Evolutionary conservation across 2,888 invertebrate genomes (phyloP).

Genomic region (Drosophila basisetae): DNA sequence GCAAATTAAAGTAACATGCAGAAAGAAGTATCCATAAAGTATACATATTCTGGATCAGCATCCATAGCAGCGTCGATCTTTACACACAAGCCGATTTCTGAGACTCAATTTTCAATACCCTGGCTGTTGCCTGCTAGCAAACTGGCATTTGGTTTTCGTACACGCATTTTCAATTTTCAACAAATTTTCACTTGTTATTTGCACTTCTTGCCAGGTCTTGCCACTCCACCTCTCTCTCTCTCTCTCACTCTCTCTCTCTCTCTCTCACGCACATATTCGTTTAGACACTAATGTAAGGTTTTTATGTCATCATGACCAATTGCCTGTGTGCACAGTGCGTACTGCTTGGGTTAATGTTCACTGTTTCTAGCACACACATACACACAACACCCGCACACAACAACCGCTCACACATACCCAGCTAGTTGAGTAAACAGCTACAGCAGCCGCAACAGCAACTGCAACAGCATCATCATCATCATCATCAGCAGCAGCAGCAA

Average conservation of each 20-base stretch:
- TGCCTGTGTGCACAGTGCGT: conserved; percentile 1
- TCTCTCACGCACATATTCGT: background rate
- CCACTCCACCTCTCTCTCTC: background rate
- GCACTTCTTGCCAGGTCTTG: background rate
- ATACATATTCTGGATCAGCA: background rate
- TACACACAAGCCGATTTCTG: background rate
- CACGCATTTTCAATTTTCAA: background rate
- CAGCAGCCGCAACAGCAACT: conserved; percentile 35
- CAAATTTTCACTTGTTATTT: background rate
- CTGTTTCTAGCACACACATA: conserved; percentile 22
- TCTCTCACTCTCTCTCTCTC: background rate
- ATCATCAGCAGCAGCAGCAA: conserved; percentile 43
- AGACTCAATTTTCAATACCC: background rate
- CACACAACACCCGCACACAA: conserved; percentile 8
- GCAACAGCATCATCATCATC: conserved; percentile 23
- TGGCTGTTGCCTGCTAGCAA: background rate
- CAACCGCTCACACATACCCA: conserved; percentile 11
- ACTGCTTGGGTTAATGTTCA: conserved; percentile 20
- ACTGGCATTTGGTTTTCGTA: background rate
- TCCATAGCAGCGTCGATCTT: background rate
- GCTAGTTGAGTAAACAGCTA: conserved; percentile 51
- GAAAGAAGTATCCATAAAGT: background rate
- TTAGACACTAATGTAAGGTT: background rate
- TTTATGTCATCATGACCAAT: conserved; percentile 8
- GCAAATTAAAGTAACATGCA: background rate